Base-by-base conservation (phyloP, 2,797 vertebrate genomes). In the Gorsachius magnificus region DNA sequence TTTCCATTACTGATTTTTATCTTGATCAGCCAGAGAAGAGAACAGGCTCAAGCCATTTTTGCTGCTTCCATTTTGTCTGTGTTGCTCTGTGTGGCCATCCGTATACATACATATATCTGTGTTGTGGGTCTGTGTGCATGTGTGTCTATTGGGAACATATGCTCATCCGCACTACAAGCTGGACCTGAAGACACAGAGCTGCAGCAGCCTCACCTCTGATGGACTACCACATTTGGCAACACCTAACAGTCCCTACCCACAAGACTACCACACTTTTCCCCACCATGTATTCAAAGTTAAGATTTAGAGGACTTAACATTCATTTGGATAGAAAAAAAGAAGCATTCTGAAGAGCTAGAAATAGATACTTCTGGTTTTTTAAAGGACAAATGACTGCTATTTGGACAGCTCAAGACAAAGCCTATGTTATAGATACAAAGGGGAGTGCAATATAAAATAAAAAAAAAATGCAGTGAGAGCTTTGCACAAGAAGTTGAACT, bases 41-140 rank as follows among this genome's bases (percentile, higher is more conserved):
- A 78, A 31, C 5, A 58, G 8, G 12, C 45, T 41, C 10, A n/a
- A 35, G 41, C 33, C 11, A 41, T 36, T 56, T 70, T 54, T 66
- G 4, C 17, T 51, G 26, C 12, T 51, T 54, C 29, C 8, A 0
- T 87, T 69, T 76, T 13, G 6, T 9, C 25, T 51, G 13, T 76
- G 8, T 63, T 80, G 36, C 11, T 76, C 18, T 58, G 11, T 57
- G 18, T 51, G 51, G 25, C 41, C 19, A 18, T 15, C 15, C 4
- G 0, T 4, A 11, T 31, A 19, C 22, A 21, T 5, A 1, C 1
- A 1, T 7, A 2, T 13, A 9, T 4, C 16, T 43, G 19, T 7
- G 31, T 5, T 25, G 4, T 36, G 16, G 66, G 11, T 45, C 13
- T 8, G 17, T 24, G 28, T 43, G 21, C 31, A 15, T 8, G 17